Evolutionary conservation across 2,797 vertebrate genomes (phyloP).

Genomic region (Pseudomugil tenellus): DNA sequence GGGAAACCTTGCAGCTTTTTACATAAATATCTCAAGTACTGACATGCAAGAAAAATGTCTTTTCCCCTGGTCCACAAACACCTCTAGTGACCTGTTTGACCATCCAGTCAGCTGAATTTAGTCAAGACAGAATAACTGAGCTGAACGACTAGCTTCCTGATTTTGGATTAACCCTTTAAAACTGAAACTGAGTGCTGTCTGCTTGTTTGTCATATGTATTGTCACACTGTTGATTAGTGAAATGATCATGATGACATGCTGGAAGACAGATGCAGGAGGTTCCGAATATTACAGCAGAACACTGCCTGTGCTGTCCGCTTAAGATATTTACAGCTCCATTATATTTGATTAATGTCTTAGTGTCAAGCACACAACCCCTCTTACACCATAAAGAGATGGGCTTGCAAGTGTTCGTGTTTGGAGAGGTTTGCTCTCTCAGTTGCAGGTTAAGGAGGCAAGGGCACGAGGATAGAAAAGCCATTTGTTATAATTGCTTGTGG

Average conservation of each 20-base stretch:
- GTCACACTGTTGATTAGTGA: conserved; percentile 16
- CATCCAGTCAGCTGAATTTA: too few relatives aligned
- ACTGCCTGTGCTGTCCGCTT: conserved; percentile 8
- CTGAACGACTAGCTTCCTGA: too few relatives aligned
- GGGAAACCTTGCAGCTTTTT: too few relatives aligned
- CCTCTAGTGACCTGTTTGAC: background rate
- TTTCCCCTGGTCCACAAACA: background rate
- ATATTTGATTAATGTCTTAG: conserved; percentile 26
- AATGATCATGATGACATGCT: conserved; percentile 21
- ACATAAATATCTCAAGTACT: too few relatives aligned
- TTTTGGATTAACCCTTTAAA: too few relatives aligned
- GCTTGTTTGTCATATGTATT: conserved; percentile 22
- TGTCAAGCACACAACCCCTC: conserved; percentile 12
- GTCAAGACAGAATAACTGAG: conserved; percentile 1
- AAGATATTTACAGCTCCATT: conserved; percentile 21
- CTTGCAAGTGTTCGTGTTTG: conserved; percentile 10
- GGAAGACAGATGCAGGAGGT: conserved; percentile 11
- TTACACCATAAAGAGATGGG: conserved; percentile 11
- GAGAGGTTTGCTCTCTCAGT: conserved; percentile 12
- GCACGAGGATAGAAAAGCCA: conserved; percentile 8
- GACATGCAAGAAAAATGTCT: too few relatives aligned
- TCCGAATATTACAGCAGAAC: conserved; percentile 9
- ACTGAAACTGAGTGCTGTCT: conserved; percentile 6
- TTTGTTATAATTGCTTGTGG: conserved; percentile 16
- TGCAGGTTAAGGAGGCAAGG: conserved; percentile 7